Evolutionary conservation across 2,888 invertebrate species (phyloP), one percentile per base, ranked within the genome.

Genomic region (Bombyx huttoni): DNA sequence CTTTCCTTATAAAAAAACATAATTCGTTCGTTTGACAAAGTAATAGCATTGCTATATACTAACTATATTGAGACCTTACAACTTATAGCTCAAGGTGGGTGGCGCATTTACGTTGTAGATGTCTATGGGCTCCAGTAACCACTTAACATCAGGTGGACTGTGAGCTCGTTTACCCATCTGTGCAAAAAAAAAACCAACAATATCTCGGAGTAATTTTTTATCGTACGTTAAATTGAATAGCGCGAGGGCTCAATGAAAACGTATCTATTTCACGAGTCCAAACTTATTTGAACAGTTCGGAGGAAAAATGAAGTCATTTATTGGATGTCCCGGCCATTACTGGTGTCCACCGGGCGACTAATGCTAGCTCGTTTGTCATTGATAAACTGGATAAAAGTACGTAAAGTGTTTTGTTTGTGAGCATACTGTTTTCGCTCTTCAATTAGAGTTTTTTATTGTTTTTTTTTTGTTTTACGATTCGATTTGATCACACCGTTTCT

Each of bases 221-320:
- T 13, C 48, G 24, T 24, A 8, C 33, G 48, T 12, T 12, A 48
- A 48, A 14, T 48, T 48, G 14, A 48, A 14, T 35, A 40, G 40
- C 40, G 40, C 2, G 24, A 40, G 50, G 40, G 24, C 34, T 45
- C 13, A 52, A 34, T 40, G 24, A 48, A 47, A 50, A 48, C 34
- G 40, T 34, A 52, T 50, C n/a, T 34, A 50, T 52, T 46, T 54
- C 49, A 48, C 12, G 40, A 49, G 34, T 46, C 52, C 47, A 55
- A 54, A 54, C 34, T 58, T 55, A 59, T 63, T 56, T 55, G 52
- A 50, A 57, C 50, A 48, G 52, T 52, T 50, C 50, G 54, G 50
- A 48, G 51, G 50, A 50, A 57, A 58, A 63, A 60, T 60, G 55
- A 58, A 57, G 58, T 61, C 57, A 61, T 68, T 59, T 60, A 53